Evolutionary conservation across 2,888 invertebrate species (phyloP), one percentile per base, ranked within the genome.

Genomic region (Agrochola macilenta): DNA sequence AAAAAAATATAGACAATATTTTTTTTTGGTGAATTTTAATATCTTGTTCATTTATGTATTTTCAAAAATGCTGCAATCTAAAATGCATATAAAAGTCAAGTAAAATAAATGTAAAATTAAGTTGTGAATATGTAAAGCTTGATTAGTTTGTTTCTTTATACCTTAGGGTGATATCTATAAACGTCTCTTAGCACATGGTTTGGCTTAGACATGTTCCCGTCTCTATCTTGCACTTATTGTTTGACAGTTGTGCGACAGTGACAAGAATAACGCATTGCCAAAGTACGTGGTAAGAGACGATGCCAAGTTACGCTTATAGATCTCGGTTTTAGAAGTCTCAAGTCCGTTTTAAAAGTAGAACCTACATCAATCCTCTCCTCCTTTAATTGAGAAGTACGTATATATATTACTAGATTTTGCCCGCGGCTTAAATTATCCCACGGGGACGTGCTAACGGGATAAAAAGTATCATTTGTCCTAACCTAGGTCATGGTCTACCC

Each of bases 11-110:
- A 57, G 1, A 14, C 26, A n/a, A 12, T 43, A 7, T n/a, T 11
- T 26, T 17, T 30, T 68, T 26, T 60, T 52, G 49, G 8, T 52
- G 4, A 63, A 72, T 46, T 0, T 65, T 63, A 30, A 49, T n/a
- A 23, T 17, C 12, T 5, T 65, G 17, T 4, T 60, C 14, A 74
- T 39, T 79, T n/a, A 69, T 66, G n/a, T 11, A 52, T 82, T 66
- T 69, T 60, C 2, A 8, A 60, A 58, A 78, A 64, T 14, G 17
- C 61, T 64, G 58, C 26, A 39, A 78, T 58, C 1, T 46, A 65
- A 35, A 78, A 17, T 74, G 20, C 17, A 9, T 20, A n/a, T 26
- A 35, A 35, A 68, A 43, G 14, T 69, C n/a, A 35, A 57, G 5
- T 46, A 30, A 82, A 26, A 72, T 23, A 60, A 35, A 46, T 81